These are phyloP conservation scores for Leptobrachium ailaonicum DNA, from an alignment of 2,113 vertebrate genomes.

Conservation along the genomic window DNA sequence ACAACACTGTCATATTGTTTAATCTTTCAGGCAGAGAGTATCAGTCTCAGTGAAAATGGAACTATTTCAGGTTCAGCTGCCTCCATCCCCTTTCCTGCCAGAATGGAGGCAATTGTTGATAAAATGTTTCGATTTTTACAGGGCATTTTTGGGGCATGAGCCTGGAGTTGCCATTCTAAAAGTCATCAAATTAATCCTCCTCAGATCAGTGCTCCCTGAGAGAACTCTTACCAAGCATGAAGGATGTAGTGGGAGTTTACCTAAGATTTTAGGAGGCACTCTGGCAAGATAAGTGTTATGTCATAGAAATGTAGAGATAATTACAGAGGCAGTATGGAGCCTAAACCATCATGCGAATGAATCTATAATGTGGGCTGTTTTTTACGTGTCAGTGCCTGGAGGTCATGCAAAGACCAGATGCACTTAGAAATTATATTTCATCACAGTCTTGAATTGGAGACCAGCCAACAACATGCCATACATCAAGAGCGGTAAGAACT, in stretches of 20 bases:
- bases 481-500: conserved; percentile 15
- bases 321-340: conserved; percentile 1
- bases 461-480: conserved; percentile 19
- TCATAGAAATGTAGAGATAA: conserved; percentile 1
- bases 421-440: conserved; percentile 40
- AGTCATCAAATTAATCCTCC: no score
- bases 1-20: no score
- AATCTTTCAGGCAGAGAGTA: no score
- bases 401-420: conserved; percentile 25
- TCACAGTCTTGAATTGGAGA: conserved; percentile 24
- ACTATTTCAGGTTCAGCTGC: no score
- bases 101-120: no score
- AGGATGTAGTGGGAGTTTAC: conserved; percentile 20
- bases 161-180: no score
- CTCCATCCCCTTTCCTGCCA: no score
- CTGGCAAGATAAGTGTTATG: not conserved
- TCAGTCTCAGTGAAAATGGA: no score
- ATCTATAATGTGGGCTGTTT: conserved; percentile 18
- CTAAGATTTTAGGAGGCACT: not conserved
- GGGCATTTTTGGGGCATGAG: no score
- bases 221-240: conserved; percentile 17
- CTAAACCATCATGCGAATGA: conserved; percentile 20
- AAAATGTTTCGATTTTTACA: no score
- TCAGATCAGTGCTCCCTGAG: not conserved
- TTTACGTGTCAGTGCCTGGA: conserved; percentile 25